A percentile compares a stretch with the other conserved stretches of the same genome.
phyloP scores from a whole-genome alignment of 2,797 vertebrate genomes.

The Enteromius treurensis region DNA sequence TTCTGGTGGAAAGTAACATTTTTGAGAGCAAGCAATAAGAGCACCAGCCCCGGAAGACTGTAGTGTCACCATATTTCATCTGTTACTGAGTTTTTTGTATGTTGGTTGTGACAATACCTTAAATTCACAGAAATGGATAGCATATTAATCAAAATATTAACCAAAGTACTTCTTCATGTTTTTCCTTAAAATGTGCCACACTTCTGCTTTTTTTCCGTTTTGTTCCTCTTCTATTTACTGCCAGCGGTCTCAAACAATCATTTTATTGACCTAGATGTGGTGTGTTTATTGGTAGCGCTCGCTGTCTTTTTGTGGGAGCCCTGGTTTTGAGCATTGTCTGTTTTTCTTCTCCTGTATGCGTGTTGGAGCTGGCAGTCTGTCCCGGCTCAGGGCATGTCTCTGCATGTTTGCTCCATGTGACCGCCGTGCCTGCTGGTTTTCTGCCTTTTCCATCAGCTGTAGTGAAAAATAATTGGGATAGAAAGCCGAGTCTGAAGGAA shows the following conservation, averaged over 20 bases:
- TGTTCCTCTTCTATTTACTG: neutral
- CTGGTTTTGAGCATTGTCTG: neutral
- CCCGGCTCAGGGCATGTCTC: neutral
- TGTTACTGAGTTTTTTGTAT: neutral
- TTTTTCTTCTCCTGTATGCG: neutral
- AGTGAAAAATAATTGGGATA: neutral
- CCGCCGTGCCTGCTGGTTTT: neutral
- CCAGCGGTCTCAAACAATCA: neutral
- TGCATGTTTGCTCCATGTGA: slow-evolving; percentile 6
- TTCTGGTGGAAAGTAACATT: neutral
- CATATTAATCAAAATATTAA: neutral
- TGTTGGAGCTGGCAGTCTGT: neutral
- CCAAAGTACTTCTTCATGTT: neutral
- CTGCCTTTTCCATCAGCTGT: neutral
- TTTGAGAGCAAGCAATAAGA: neutral
- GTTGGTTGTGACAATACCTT: neutral
- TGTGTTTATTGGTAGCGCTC: no score
- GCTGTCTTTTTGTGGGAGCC: no score
- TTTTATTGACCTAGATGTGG: neutral
- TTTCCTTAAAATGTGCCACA: neutral
- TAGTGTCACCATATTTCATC: neutral
- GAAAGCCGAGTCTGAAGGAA: neutral
- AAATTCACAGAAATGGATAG: neutral
- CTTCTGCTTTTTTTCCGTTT: neutral
- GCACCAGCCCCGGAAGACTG: neutral